These are phyloP conservation scores for Lacerta agilis DNA, from an alignment of 2,797 vertebrate species.

Conservation along the genomic window DNA sequence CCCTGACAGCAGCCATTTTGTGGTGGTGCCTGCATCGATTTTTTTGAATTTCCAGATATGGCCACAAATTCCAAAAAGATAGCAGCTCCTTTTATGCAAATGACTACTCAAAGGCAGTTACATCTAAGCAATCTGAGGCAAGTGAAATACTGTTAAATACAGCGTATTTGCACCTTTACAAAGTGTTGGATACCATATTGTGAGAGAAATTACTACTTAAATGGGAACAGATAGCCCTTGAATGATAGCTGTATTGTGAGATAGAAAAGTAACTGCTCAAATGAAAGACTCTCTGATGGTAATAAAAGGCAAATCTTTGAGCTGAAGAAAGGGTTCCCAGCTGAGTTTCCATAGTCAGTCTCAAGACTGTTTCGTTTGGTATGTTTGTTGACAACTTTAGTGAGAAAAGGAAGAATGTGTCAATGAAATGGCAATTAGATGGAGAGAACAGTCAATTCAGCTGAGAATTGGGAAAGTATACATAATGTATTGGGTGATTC, in stretches of 20 bases:
- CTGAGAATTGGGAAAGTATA: constrained; percentile 1
- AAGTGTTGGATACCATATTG: neutral
- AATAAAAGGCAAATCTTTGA: neutral
- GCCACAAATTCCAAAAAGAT: neutral
- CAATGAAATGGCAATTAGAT: constrained; percentile 14
- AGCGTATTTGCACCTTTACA: neutral
- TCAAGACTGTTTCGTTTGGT: constrained; percentile 10
- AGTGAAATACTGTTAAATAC: neutral
- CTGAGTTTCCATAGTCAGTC: neutral
- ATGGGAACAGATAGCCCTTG: neutral
- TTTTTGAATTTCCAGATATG: neutral
- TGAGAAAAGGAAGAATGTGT: neutral
- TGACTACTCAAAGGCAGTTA: neutral
- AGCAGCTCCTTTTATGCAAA: neutral
- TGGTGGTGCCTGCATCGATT: neutral
- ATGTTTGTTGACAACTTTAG: constrained; percentile 26
- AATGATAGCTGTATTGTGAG: neutral
- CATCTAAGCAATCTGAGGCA: neutral
- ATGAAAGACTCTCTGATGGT: neutral
- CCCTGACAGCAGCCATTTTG: too few species aligned
- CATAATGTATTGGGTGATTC: constrained; percentile 29
- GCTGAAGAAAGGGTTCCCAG: neutral
- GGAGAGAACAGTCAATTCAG: constrained; percentile 10
- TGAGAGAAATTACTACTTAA: neutral
- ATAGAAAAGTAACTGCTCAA: neutral